These are phyloP conservation scores for Bucco capensis DNA, from an alignment of 2,113 vertebrate species.

Conservation along the genomic window DNA sequence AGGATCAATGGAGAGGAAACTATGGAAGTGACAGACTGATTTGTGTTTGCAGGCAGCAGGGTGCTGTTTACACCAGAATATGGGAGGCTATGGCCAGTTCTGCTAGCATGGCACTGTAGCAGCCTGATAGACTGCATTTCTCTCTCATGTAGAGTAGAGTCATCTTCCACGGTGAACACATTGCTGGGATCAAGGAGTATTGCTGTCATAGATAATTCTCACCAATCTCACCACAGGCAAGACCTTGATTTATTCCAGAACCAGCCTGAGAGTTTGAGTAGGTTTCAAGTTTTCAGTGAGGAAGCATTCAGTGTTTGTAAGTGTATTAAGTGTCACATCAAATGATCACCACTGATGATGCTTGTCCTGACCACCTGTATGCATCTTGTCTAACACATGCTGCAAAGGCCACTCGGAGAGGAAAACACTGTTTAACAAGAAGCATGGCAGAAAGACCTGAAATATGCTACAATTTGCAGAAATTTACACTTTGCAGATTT, in stretches of 20 bases:
- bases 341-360: background rate
- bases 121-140: background rate
- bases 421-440: background rate
- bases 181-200: background rate
- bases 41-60: background rate
- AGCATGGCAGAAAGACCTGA: background rate
- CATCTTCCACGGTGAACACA: background rate
- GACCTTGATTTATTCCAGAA: background rate
- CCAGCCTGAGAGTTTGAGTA: background rate
- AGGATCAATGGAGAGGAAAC: background rate
- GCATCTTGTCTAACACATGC: background rate
- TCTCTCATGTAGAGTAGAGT: background rate
- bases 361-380: background rate
- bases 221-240: rapidly evolving
- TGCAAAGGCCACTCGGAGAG: background rate
- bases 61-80: background rate
- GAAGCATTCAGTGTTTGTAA: background rate
- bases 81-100: background rate
- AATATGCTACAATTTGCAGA: background rate
- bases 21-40: background rate
- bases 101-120: rapidly evolving
- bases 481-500: background rate
- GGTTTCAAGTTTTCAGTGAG: background rate
- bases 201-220: background rate
- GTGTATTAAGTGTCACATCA: background rate